Base-by-base conservation (phyloP, 2,113 vertebrate species). In the Atrichornis clamosus region DNA sequence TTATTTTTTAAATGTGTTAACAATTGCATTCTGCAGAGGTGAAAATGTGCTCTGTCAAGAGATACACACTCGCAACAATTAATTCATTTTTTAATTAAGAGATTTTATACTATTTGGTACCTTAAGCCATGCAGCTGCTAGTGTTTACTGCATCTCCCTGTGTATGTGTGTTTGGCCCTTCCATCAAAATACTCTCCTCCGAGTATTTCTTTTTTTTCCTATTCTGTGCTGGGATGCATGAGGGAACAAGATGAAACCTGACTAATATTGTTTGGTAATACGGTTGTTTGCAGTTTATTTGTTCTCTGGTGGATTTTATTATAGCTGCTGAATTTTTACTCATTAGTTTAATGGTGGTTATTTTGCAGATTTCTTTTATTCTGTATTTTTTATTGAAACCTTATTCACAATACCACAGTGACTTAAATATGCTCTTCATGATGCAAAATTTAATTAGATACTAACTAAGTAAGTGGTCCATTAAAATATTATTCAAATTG, bases 261-360 rank as follows among this genome's bases (percentile, higher is more conserved):
- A 94, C 93, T 95, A 96, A 97, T 96, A 84, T 89, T 95, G 95
- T 92, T 95, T 93, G 91, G 93, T 92, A 94, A 96, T 95, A 92
- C 2, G 27, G 84, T 77, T 95, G 83, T 72, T 91, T 90, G 87
- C 83, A 90, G 84, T 96, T 95, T 95, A 88, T 95, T 91, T 89
- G 75, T 85, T 93, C 96, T 96, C 95, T 87, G 41, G 96, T 95
- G 96, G 84, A 95, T 97, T 96, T 92, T 91, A 81, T 85, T 96
- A 92, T 89, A 89, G 96, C 92, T 92, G 90, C 80, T 86, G 96
- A 96, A 95, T 89, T 95, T 97, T 93, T 91, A 87, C 90, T 97
- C 95, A 93, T 97, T 95, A 95, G 95, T 96, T 96, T 97, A 96
- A 97, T 97, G 95, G 84, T 69, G 69, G 96, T 87, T 97, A 96